A percentile compares a stretch with the other conserved stretches of the same genome.
These are phyloP conservation scores for Andinoacara biseriatus DNA, from an alignment of 2,113 vertebrate genomes.

Conservation along the genomic window DNA sequence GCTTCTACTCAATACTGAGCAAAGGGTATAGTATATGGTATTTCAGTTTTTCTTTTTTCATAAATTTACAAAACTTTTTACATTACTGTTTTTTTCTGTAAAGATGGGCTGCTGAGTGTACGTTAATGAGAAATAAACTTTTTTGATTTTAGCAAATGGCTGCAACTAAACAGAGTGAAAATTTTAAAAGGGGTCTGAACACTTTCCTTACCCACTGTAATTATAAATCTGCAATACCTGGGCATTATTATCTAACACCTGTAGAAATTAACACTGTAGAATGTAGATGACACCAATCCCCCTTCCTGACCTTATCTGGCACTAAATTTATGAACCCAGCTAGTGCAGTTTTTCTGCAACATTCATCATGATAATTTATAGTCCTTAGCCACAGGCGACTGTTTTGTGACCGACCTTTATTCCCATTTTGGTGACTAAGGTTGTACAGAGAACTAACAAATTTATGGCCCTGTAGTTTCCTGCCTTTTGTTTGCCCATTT, in stretches of 20 bases:
- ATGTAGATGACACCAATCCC: conserved; percentile 18
- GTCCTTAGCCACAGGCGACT: not conserved
- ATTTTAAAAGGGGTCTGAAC: too few species aligned
- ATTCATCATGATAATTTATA: not conserved
- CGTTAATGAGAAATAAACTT: too few species aligned
- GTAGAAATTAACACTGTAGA: conserved; percentile 24
- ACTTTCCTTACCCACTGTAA: not conserved
- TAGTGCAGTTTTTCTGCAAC: conserved; percentile 4
- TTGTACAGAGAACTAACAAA: not conserved
- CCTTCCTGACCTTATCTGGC: conserved; percentile 13
- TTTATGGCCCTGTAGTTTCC: not conserved
- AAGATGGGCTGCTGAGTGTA: too few species aligned
- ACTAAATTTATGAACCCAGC: not conserved
- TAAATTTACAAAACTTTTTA: too few species aligned
- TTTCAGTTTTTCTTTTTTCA: too few species aligned
- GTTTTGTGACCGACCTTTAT: not conserved
- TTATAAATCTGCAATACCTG: not conserved
- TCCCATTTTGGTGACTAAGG: not conserved
- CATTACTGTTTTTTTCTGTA: not conserved
- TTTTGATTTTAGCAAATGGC: too few species aligned
- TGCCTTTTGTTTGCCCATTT: not conserved
- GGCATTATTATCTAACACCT: not conserved
- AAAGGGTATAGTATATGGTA: too few species aligned
- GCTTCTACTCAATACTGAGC: too few species aligned
- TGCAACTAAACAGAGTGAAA: too few species aligned